Conservation (phyloP, 2,113 vertebrate genomes). For the Pseudopipra pipra region DNA sequence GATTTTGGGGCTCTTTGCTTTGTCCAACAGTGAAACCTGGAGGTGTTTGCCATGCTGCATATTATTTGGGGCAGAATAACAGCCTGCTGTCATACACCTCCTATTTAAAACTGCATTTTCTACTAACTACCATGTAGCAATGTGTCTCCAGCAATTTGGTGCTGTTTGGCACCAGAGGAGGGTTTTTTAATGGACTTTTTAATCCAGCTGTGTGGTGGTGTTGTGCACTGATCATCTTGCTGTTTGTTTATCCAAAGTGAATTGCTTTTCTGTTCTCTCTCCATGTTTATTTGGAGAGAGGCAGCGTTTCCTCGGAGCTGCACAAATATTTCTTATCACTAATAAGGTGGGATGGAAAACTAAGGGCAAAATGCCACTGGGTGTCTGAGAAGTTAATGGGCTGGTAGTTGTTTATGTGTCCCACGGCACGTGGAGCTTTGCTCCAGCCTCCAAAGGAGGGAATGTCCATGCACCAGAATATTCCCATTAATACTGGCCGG, state of each 20-base stretch:
- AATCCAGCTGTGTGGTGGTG: background rate
- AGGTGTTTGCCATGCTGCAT: background rate
- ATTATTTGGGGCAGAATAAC: background rate
- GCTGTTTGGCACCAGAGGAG: background rate
- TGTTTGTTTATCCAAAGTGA: background rate
- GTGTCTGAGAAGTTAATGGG: fast-evolving
- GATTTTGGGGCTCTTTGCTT: background rate
- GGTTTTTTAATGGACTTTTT: background rate
- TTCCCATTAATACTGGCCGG: fast-evolving
- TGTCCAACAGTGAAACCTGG: background rate
- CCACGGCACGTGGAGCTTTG: background rate
- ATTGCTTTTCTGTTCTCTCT: background rate
- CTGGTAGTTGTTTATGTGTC: background rate
- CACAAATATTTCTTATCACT: background rate
- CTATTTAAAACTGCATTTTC: background rate
- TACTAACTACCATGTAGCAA: background rate
- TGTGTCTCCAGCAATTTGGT: fast-evolving
- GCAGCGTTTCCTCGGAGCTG: background rate
- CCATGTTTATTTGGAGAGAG: background rate
- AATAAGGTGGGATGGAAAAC: background rate
- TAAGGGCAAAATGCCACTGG: background rate
- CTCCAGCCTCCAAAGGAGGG: background rate
- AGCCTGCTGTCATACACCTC: background rate
- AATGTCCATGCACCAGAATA: background rate
- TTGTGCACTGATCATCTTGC: background rate